These are phyloP conservation scores for Hydrochoerus hydrochaeris DNA, from an alignment of 2,113 vertebrate species.

Conservation along the genomic window DNA sequence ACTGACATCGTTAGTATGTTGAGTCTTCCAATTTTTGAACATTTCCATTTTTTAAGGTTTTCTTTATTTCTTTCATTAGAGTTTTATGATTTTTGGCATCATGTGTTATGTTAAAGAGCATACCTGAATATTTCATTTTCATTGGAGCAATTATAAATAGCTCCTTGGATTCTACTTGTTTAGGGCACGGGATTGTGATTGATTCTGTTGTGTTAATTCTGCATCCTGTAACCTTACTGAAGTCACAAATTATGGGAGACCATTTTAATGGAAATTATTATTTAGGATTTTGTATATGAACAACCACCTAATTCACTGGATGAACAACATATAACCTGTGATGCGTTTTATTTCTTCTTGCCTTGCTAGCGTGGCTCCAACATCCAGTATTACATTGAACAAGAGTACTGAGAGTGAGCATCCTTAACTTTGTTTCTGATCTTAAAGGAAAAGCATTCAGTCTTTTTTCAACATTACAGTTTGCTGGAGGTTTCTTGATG, in stretches of 20 bases:
- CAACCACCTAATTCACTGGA: neutral
- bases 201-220: neutral
- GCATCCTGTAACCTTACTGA: neutral
- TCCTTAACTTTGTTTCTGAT: neutral
- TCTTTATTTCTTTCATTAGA: neutral
- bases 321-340: neutral
- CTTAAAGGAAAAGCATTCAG: neutral
- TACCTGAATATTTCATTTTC: neutral
- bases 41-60: neutral
- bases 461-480: conserved; percentile 33
- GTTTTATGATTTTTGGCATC: neutral
- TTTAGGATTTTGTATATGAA: conserved; percentile 12
- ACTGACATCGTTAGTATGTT: neutral
- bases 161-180: neutral
- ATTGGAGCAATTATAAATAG: neutral
- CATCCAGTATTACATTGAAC: neutral
- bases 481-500: neutral
- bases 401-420: neutral
- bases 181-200: neutral
- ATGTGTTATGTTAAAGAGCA: neutral
- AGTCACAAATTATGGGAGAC: neutral
- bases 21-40: neutral
- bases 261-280: neutral
- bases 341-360: conserved; percentile 30
- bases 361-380: neutral